phyloP scores from a whole-genome alignment of 2,113 vertebrate genomes.

The Muntiacus muntjak region DNA sequence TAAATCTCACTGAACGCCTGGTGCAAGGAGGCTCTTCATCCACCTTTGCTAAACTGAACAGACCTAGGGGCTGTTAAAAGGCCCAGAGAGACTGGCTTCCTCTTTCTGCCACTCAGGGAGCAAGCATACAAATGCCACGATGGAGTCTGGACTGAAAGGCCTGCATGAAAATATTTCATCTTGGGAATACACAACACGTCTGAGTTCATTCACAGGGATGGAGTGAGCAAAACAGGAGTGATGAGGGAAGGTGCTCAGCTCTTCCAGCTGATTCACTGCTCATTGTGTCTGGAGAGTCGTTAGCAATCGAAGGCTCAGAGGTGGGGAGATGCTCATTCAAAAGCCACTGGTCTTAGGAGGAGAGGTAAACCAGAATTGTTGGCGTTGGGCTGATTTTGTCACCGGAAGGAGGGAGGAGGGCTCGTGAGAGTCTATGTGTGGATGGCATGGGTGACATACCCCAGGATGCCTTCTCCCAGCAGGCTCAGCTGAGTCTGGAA shows the following conservation, averaged over 20 bases:
- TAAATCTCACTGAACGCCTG: neutral
- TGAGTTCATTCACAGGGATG: neutral
- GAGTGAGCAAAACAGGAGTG: no score
- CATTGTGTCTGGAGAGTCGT: neutral
- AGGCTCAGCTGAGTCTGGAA: neutral
- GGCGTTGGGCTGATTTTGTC: neutral
- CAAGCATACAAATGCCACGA: neutral
- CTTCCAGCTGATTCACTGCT: neutral
- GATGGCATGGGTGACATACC: neutral
- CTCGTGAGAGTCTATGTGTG: neutral
- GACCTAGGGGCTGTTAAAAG: neutral
- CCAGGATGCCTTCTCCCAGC: neutral
- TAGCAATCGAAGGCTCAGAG: neutral
- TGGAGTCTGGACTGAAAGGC: neutral
- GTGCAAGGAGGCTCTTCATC: neutral
- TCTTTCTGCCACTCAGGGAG: neutral
- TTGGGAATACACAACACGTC: neutral
- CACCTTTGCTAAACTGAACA: neutral
- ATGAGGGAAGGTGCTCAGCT: fast-evolving
- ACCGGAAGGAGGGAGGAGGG: neutral
- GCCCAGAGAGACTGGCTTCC: neutral
- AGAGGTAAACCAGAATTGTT: neutral
- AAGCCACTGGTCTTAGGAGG: neutral
- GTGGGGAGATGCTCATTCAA: neutral
- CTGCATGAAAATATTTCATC: neutral